Base-by-base conservation (phyloP, 2,888 invertebrate genomes). In the Drosophila mimica region DNA sequence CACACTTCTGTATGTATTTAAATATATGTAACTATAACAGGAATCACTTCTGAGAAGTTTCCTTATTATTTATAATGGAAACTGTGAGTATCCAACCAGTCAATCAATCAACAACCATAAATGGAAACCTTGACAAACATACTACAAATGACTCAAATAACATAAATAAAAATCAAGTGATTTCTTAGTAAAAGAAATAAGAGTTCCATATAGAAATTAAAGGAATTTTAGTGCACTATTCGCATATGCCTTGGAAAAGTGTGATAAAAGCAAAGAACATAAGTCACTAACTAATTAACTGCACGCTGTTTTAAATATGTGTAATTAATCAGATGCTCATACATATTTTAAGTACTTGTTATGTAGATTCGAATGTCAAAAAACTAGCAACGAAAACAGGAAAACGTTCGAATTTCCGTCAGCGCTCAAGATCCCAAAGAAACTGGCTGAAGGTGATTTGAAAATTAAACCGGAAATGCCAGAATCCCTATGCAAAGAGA, bases 391-490 rank as follows among this genome's bases (percentile, higher is more conserved):
- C 3, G 6, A 56, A 61, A 56, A 61, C 28, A 65, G 52, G 49
- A 76, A 76, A 66, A 38, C 52, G n/a, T 73, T 73, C 17, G 28
- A 38, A 63, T 57, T 56, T 67, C 51, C 58, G 43, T 52, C 74
- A 78, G 53, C 67, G 70, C 25, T 62, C 40, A 67, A 28, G 61
- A 11, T 46, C 46, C 60, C 25, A 57, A 53, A 54, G 13, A 71
- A 65, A 46, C 20, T 25, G 17, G 9, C 57, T 34, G 68, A 78
- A 74, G 79, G 74, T 68, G 53, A 79, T 69, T 57, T 49, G 46
- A 46, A 53, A 53, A 60, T 28, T 34, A 79, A 79, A 65, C 75
- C 78, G 78, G 78, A 78, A 78, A 75, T 75, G 48, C 20, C 49
- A 63, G 30, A 63, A 30, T 46, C 40, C 62, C 59, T 43, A 66